These are phyloP conservation scores for Xiphophorus maculatus DNA, from an alignment of 2,113 vertebrate genomes.

Conservation along the genomic window DNA sequence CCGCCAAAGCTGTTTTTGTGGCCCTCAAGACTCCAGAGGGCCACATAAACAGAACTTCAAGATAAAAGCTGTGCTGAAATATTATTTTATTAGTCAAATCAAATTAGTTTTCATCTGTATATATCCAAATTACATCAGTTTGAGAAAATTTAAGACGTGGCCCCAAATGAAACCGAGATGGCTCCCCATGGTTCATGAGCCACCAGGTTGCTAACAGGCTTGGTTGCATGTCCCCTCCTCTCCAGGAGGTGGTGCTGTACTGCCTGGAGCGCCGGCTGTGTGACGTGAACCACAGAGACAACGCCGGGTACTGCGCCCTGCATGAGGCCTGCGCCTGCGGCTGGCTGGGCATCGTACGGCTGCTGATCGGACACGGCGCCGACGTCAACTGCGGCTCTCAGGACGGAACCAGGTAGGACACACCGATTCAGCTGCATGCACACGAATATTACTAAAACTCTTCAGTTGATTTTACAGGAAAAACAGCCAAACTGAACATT, in stretches of 20 bases:
- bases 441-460: neutral
- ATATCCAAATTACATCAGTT: too few species aligned
- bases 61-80: too few species aligned
- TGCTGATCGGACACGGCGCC: conserved; percentile 91
- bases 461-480: too few species aligned
- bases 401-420: conserved; percentile 90
- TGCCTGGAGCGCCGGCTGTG: conserved; percentile 92
- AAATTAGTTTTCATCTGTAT: too few species aligned
- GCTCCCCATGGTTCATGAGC: too few species aligned
- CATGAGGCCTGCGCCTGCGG: conserved; percentile 93
- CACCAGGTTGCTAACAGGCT: neutral
- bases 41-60: too few species aligned
- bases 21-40: too few species aligned
- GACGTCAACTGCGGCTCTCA: conserved; percentile 97
- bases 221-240: neutral
- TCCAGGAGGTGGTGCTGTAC: conserved; percentile 93
- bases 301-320: conserved; percentile 93
- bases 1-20: too few species aligned
- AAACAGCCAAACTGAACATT: too few species aligned
- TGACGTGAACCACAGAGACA: conserved; percentile 93
- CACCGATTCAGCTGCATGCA: neutral
- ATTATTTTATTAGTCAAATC: too few species aligned
- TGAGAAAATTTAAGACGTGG: too few species aligned
- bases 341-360: conserved; percentile 91
- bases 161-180: too few species aligned